Conservation (phyloP, 1,140 invertebrate genomes). For the Pogonomyrmex barbatus region DNA sequence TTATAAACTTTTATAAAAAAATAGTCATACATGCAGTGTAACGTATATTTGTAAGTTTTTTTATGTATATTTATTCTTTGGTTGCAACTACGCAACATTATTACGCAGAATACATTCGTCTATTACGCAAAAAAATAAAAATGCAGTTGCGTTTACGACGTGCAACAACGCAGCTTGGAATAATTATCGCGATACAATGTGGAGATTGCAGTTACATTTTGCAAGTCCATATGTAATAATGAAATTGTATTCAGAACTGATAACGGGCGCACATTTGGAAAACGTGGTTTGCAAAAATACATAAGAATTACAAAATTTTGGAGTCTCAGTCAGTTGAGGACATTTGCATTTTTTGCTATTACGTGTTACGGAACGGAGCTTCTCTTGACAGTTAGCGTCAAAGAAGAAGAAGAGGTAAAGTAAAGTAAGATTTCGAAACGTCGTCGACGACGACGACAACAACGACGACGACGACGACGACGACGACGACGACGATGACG, state of each 20-base stretch:
- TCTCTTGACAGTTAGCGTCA: neutral
- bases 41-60: neutral
- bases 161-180: neutral
- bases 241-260: slow-evolving; percentile 39
- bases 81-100: neutral
- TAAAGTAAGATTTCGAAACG: slow-evolving; percentile 18
- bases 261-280: neutral
- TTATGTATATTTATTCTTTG: neutral
- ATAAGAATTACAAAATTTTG: slow-evolving; percentile 45
- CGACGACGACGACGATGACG: slow-evolving; percentile 2
- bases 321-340: neutral
- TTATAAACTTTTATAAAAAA: neutral
- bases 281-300: slow-evolving; percentile 7
- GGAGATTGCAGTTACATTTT: slow-evolving; percentile 26
- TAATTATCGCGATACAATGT: slow-evolving; percentile 46
- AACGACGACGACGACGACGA: neutral
- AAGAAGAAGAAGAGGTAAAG: neutral
- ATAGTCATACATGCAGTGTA: neutral
- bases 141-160: slow-evolving; percentile 9
- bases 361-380: slow-evolving; percentile 55
- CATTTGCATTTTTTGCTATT: slow-evolving; percentile 22
- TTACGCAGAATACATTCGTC: neutral
- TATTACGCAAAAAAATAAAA: neutral
- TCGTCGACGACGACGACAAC: slow-evolving; percentile 17
- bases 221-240: slow-evolving; percentile 31